These are phyloP conservation scores for Xenus cinereus DNA, from an alignment of 2,113 vertebrate species.

Conservation along the genomic window DNA sequence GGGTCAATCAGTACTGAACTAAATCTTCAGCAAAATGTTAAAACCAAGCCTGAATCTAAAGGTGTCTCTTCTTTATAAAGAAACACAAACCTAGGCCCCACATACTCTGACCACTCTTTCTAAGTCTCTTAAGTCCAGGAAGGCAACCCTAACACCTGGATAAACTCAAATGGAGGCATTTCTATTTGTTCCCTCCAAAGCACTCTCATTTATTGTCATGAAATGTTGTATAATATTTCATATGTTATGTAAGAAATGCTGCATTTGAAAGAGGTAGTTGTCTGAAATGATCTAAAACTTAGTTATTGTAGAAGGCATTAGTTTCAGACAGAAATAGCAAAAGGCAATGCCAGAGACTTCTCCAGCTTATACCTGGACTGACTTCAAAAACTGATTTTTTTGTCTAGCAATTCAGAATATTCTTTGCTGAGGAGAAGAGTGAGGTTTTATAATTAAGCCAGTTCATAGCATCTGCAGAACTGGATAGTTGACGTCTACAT, in stretches of 20 bases:
- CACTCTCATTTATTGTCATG: neutral
- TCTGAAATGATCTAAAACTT: neutral
- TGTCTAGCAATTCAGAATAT: conserved; percentile 28
- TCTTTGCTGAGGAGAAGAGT: neutral
- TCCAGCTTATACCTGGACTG: neutral
- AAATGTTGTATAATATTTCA: neutral
- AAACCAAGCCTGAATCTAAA: neutral
- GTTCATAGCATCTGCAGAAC: conserved; percentile 14
- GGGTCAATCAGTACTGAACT: neutral
- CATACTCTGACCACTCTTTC: neutral
- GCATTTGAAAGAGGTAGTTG: neutral
- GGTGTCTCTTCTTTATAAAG: neutral
- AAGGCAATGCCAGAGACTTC: neutral
- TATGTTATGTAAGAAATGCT: neutral
- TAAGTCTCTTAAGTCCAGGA: neutral
- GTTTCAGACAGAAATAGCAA: conserved; percentile 31
- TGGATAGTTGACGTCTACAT: neutral
- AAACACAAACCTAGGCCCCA: neutral
- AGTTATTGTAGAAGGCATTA: neutral
- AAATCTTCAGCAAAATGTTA: neutral
- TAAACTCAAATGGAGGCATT: neutral
- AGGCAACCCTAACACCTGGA: neutral
- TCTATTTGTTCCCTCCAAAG: neutral
- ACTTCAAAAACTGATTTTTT: conserved; percentile 14
- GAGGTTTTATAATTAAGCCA: conserved; percentile 42